These are phyloP conservation scores for Poecilia picta DNA, from an alignment of 2,797 vertebrate species.

Conservation along the genomic window DNA sequence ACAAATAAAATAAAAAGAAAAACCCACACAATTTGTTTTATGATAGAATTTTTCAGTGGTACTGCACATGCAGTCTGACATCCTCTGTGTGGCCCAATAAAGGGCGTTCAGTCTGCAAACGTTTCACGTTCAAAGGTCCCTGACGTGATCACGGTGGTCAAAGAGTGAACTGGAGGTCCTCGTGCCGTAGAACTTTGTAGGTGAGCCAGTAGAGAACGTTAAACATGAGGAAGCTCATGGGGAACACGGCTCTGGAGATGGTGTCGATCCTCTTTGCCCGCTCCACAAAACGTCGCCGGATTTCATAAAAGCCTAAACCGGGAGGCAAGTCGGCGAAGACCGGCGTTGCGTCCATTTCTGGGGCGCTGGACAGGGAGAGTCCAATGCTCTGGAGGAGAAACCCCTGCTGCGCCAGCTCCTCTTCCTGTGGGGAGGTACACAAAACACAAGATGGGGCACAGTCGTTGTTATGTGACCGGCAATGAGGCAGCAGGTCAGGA, in stretches of 20 bases:
- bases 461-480: constrained; percentile 8
- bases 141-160: constrained; percentile 57
- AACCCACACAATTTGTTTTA: constrained; percentile 36
- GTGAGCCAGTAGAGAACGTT: constrained; percentile 95
- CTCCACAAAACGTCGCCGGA: constrained; percentile 84
- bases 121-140: constrained; percentile 54
- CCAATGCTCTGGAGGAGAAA: constrained; percentile 86
- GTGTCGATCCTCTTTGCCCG: constrained; percentile 93
- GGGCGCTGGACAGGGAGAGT: constrained; percentile 78
- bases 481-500: constrained; percentile 25
- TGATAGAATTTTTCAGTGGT: constrained; percentile 24
- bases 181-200: constrained; percentile 90
- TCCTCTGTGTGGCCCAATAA: constrained; percentile 37
- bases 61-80: constrained; percentile 56
- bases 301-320: constrained; percentile 81
- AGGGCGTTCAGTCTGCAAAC: constrained; percentile 54
- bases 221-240: constrained; percentile 93
- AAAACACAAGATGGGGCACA: constrained; percentile 23
- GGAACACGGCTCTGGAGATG: constrained; percentile 90
- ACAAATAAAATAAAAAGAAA: constrained; percentile 43
- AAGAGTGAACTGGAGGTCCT: constrained; percentile 82
- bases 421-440: constrained; percentile 77
- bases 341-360: constrained; percentile 81
- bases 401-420: constrained; percentile 86
- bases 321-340: constrained; percentile 81